Conservation (phyloP, 2,888 invertebrate genomes). For the Tipula helvola region DNA sequence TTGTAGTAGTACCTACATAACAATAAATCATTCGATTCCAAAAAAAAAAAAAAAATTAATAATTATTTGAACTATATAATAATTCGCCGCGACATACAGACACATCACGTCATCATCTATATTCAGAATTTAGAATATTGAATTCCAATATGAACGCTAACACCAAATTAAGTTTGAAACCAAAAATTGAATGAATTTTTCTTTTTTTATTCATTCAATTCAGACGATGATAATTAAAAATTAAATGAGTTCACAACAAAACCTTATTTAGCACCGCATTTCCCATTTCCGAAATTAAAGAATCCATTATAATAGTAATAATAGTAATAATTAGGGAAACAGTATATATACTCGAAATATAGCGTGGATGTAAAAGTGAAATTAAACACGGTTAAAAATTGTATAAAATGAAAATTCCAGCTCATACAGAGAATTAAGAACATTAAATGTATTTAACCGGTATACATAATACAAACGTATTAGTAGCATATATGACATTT, state of each 20-base stretch:
- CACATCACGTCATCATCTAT: background rate
- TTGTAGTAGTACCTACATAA: background rate
- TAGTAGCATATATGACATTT: too few species aligned
- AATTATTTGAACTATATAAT: background rate
- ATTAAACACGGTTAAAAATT: background rate
- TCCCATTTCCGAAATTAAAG: background rate
- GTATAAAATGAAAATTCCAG: background rate
- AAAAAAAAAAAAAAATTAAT: background rate
- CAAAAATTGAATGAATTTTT: background rate
- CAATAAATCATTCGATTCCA: background rate
- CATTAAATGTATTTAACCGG: too few species aligned
- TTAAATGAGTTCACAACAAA: background rate
- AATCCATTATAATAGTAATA: background rate
- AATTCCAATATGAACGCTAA: background rate
- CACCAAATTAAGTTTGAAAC: background rate
- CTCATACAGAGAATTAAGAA: too few species aligned
- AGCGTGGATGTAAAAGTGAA: background rate
- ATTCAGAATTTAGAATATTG: background rate
- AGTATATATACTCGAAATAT: background rate
- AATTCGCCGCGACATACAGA: background rate
- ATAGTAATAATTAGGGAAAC: background rate
- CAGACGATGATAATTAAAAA: background rate
- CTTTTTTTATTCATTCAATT: background rate
- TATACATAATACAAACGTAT: too few species aligned
- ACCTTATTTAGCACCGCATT: background rate